Evolutionary conservation across 2,113 vertebrate species (phyloP).

Genomic region (Gulo gulo): DNA sequence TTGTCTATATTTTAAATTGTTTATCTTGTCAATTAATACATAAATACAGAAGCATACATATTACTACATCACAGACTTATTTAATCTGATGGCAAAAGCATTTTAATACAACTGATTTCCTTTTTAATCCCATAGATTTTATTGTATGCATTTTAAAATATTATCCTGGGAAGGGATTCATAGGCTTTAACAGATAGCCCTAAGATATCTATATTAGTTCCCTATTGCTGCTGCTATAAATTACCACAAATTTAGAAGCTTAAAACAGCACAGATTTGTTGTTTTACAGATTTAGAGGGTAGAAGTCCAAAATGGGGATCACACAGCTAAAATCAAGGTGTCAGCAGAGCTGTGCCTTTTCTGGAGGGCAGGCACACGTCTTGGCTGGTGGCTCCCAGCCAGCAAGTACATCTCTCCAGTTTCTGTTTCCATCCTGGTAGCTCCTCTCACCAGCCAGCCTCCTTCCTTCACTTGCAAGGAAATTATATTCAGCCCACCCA

Average conservation of each 20-base stretch:
- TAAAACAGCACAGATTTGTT: background rate
- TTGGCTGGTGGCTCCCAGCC: background rate
- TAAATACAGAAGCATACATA: background rate
- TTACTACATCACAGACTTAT: background rate
- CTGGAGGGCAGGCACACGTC: background rate
- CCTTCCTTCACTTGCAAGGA: background rate
- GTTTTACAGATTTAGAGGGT: background rate
- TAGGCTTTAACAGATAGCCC: background rate
- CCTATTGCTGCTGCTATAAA: background rate
- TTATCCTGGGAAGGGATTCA: background rate
- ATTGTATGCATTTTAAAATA: background rate
- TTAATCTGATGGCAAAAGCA: background rate
- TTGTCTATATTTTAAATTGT: background rate
- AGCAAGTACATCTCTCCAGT: background rate
- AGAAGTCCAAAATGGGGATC: background rate
- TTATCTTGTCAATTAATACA: background rate
- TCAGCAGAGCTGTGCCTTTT: rapidly evolving
- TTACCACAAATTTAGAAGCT: background rate
- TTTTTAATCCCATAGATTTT: background rate
- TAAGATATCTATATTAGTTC: background rate
- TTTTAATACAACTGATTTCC: background rate
- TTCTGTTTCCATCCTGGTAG: background rate
- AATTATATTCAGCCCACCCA: background rate
- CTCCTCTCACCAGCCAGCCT: background rate
- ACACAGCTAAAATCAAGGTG: background rate